Percentiles rank a stretch among this genome's conserved stretches.
Evolutionary conservation across 2,113 vertebrate species (phyloP).

Genomic region (Leiothrix lutea): DNA sequence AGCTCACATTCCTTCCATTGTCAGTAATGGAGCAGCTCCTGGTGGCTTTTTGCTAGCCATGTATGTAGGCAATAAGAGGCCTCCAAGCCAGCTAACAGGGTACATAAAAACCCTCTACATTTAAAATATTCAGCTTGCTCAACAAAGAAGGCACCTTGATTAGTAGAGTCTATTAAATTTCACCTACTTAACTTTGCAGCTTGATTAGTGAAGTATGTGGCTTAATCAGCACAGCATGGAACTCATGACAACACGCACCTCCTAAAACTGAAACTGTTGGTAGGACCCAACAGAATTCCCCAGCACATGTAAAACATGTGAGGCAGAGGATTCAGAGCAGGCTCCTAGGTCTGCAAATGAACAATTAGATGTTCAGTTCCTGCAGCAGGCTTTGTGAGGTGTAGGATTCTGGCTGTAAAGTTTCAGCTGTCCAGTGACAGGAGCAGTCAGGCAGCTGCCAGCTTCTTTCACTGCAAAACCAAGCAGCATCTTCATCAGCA

Average conservation of each 20-base stretch:
- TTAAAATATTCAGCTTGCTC: slow-evolving; percentile 71
- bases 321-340: background rate
- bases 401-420: background rate
- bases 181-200: slow-evolving; percentile 69
- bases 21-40: background rate
- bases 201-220: slow-evolving; percentile 72
- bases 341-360: background rate
- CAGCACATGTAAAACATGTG: background rate
- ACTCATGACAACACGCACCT: slow-evolving; percentile 36
- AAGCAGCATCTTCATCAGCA: background rate
- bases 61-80: background rate
- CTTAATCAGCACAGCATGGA: slow-evolving; percentile 70
- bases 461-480: background rate
- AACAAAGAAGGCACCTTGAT: slow-evolving; percentile 71
- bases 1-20: background rate
- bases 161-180: slow-evolving; percentile 69
- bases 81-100: slow-evolving; percentile 4
- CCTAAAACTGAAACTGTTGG: slow-evolving; percentile 37
- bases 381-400: background rate
- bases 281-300: slow-evolving; percentile 6
- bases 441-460: background rate
- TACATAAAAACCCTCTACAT: slow-evolving; percentile 11
- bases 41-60: background rate
- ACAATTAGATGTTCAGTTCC: background rate
- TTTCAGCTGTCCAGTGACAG: background rate